phyloP scores from a whole-genome alignment of 2,888 invertebrate species.

The Diadromus collaris region DNA sequence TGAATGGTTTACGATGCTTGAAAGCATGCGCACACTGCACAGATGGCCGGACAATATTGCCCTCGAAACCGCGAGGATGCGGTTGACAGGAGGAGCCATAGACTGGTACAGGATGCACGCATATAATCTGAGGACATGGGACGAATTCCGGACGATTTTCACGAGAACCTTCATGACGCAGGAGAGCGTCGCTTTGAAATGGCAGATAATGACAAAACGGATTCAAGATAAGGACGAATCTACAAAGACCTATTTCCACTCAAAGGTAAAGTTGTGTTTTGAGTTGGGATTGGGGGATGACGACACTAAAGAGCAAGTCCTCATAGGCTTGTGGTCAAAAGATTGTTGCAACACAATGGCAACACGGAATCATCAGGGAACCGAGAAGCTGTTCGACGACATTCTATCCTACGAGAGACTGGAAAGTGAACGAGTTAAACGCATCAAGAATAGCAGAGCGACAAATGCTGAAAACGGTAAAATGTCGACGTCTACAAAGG shows the following conservation, averaged over 20 bases:
- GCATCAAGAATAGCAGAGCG: background rate
- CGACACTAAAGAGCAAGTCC: constrained; percentile 38
- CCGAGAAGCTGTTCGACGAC: constrained; percentile 11
- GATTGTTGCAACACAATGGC: constrained; percentile 6
- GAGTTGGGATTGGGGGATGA: background rate
- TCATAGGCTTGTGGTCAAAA: constrained; percentile 17
- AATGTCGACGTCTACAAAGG: background rate
- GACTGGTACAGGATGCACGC: constrained; percentile 28
- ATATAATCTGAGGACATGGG: constrained; percentile 5
- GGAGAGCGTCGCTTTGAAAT: constrained; percentile 26
- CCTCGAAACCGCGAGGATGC: constrained; percentile 35
- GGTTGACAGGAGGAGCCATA: constrained; percentile 20
- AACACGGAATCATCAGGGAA: background rate
- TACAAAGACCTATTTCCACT: constrained; percentile 8
- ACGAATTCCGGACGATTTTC: constrained; percentile 16
- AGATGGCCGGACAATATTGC: constrained; percentile 33
- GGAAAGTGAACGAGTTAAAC: background rate
- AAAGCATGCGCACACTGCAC: constrained; percentile 32
- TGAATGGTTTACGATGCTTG: constrained; percentile 40
- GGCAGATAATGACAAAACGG: constrained; percentile 16
- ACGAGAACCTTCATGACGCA: constrained; percentile 9
- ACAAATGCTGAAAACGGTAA: background rate
- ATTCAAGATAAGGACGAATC: constrained; percentile 27
- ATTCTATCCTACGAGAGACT: background rate
- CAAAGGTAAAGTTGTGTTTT: constrained; percentile 20